Evolutionary conservation across 2,888 invertebrate species (phyloP).

Genomic region (Callyntrura sp.): DNA sequence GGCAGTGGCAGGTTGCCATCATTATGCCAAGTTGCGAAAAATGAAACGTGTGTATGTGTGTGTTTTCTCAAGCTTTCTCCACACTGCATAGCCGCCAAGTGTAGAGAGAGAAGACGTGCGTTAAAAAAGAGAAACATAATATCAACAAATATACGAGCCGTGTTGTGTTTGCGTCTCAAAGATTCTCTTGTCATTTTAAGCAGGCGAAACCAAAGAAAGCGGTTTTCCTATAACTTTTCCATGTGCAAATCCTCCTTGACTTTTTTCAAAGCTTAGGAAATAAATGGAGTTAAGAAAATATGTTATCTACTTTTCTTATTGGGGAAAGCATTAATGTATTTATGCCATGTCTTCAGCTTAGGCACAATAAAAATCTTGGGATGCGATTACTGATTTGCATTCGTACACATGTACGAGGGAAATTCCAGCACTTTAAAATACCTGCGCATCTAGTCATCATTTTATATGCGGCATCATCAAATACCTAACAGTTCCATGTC

Average conservation of each 20-base stretch:
- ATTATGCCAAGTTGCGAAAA: slow-evolving; percentile 15
- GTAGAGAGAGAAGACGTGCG: background rate
- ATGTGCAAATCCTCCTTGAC: slow-evolving; percentile 1
- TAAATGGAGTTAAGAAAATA: too few species aligned
- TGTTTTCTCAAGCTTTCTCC: background rate
- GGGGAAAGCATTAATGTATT: background rate
- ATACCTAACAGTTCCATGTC: too few species aligned
- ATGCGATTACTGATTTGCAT: background rate
- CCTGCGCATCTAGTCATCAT: too few species aligned
- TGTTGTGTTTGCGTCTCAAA: slow-evolving; percentile 8
- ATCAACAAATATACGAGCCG: slow-evolving; percentile 14
- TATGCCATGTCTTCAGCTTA: too few species aligned
- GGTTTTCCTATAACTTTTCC: background rate
- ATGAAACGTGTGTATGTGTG: background rate
- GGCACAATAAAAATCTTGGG: too few species aligned
- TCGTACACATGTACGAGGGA: too few species aligned
- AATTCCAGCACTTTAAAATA: too few species aligned
- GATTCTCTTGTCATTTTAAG: slow-evolving; percentile 30
- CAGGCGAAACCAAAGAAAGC: background rate
- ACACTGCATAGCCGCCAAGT: background rate
- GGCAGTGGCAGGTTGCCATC: slow-evolving; percentile 32
- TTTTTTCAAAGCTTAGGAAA: background rate
- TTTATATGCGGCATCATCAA: too few species aligned
- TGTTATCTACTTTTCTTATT: background rate
- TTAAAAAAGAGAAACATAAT: background rate